phyloP scores from a whole-genome alignment of 2,797 vertebrate genomes.

The Stomatorhinus walkeri region DNA sequence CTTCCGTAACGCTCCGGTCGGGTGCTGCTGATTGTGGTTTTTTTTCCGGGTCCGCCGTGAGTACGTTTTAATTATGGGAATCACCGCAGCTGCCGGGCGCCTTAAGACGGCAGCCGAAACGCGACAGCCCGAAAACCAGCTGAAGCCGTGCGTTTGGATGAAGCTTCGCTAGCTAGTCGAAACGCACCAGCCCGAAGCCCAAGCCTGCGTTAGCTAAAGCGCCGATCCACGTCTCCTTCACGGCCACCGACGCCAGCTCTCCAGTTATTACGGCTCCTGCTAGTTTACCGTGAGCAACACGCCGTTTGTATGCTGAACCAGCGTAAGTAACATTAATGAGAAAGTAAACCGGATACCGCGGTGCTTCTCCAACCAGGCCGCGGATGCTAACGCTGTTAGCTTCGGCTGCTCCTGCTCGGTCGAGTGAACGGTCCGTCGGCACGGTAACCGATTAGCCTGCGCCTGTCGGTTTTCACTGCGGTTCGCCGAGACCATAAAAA shows the following conservation, averaged over 20 bases:
- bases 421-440: neutral
- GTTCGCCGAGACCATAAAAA: neutral
- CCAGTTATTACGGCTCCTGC: neutral
- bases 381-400: neutral
- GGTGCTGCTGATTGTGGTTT: neutral
- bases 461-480: neutral
- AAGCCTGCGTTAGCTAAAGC: neutral
- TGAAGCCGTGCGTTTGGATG: neutral
- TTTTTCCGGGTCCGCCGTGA: neutral
- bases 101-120: neutral
- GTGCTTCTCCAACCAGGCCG: neutral
- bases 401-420: neutral
- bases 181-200: neutral
- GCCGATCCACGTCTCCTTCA: neutral
- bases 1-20: neutral
- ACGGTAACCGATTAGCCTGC: neutral
- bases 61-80: neutral
- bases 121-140: neutral
- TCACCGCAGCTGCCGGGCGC: neutral
- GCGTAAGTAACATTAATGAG: neutral
- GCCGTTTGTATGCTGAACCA: neutral
- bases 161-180: neutral
- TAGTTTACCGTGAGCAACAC: neutral
- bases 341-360: neutral
- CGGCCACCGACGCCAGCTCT: neutral